phyloP scores from a whole-genome alignment of 30 jellyfish, hydroid and myxozoan genomes.

The Haliclystus octoradiatus region DNA sequence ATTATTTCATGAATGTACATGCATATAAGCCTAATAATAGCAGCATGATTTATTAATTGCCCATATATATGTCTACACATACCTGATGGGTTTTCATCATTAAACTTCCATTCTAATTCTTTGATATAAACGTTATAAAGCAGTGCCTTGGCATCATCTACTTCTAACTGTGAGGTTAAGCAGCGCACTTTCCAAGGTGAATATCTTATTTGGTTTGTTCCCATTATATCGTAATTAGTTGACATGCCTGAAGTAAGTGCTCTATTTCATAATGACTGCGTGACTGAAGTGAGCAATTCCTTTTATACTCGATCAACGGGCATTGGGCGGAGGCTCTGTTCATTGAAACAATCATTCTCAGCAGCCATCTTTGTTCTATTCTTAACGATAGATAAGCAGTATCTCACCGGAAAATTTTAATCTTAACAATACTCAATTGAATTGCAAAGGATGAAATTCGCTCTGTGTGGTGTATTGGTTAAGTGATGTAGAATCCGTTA shows the following conservation, averaged over 20 bases:
- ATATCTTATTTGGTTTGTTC: neutral
- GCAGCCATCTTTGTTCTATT: too few relatives aligned
- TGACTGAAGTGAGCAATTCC: neutral
- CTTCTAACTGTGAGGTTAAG: slow-evolving; percentile 3
- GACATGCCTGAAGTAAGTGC: neutral
- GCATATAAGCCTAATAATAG: too few relatives aligned
- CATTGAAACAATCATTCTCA: too few relatives aligned
- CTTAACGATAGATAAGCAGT: too few relatives aligned
- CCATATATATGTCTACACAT: too few relatives aligned
- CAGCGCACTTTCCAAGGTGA: slow-evolving; percentile 40
- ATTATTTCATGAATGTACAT: neutral
- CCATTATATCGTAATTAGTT: neutral
- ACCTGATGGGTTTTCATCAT: slow-evolving; percentile 55
- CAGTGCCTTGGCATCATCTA: slow-evolving; percentile 37
- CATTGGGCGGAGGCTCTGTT: neutral
- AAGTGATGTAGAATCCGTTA: too few relatives aligned
- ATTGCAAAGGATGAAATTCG: too few relatives aligned
- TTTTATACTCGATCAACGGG: neutral
- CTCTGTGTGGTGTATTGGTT: too few relatives aligned
- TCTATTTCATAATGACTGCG: neutral
- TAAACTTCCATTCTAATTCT: slow-evolving; percentile 66
- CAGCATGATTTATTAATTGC: too few relatives aligned
- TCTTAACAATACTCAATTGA: too few relatives aligned
- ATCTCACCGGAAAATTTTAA: too few relatives aligned
- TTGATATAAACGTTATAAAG: slow-evolving; percentile 32